A percentile compares a stretch with the other conserved stretches of the same genome.
Evolutionary conservation across 1,140 invertebrate species (phyloP).

Genomic region (Brachionus manjavacas): DNA sequence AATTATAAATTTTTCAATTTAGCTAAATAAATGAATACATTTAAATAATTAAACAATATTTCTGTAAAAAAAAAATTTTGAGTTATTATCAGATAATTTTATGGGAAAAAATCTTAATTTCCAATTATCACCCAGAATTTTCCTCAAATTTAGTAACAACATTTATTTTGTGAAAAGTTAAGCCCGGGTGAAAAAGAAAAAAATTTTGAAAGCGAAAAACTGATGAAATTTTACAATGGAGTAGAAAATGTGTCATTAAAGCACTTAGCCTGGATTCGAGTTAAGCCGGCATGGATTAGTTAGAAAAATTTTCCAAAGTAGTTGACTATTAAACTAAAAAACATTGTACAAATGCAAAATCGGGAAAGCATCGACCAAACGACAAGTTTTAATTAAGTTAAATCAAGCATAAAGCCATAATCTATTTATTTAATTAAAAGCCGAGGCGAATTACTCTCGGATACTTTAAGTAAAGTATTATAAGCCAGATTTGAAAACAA

Average conservation of each 20-base stretch:
- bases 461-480: background rate
- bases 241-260: background rate
- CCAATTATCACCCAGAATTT: too few species aligned
- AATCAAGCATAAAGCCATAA: slow-evolving; percentile 34
- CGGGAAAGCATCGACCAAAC: background rate
- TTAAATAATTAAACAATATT: too few species aligned
- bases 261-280: background rate
- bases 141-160: too few species aligned
- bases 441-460: slow-evolving; percentile 22
- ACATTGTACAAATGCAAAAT: background rate
- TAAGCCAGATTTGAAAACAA: background rate
- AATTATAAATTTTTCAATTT: too few species aligned
- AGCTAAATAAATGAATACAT: too few species aligned
- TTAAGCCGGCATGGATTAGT: background rate
- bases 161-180: background rate
- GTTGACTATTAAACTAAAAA: background rate
- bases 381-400: slow-evolving; percentile 8
- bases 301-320: background rate
- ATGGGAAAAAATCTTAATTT: too few species aligned
- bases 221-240: background rate
- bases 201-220: background rate
- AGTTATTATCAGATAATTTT: too few species aligned
- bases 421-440: slow-evolving; percentile 19
- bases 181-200: background rate
- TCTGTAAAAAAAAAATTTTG: too few species aligned